phyloP scores from a whole-genome alignment of 1,140 invertebrate species.

The Megalonaias nervosa region DNA sequence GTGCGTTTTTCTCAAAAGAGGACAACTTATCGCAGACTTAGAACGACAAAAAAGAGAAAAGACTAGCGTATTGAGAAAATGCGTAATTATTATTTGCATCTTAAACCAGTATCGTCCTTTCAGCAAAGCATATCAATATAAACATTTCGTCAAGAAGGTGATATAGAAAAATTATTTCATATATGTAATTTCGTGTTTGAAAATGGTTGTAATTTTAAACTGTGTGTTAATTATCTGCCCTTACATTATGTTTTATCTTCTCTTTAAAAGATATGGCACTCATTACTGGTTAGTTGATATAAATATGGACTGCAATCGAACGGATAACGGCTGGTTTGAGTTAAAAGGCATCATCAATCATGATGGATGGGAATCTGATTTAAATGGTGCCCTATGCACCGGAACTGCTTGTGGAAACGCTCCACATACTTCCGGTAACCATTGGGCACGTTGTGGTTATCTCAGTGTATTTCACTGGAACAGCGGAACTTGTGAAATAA shows the following conservation, averaged over 20 bases:
- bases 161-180: too few relatives aligned
- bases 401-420: slow-evolving; percentile 60
- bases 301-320: slow-evolving; percentile 73
- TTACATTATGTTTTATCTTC: neutral
- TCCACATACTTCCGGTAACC: slow-evolving; percentile 66
- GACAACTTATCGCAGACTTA: too few relatives aligned
- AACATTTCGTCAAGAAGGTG: too few relatives aligned
- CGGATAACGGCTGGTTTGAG: slow-evolving; percentile 73
- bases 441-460: slow-evolving; percentile 71
- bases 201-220: too few relatives aligned
- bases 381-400: slow-evolving; percentile 44
- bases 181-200: too few relatives aligned
- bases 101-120: too few relatives aligned
- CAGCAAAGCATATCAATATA: too few relatives aligned
- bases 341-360: slow-evolving; percentile 67
- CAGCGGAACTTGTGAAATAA: slow-evolving; percentile 60
- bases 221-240: too few relatives aligned
- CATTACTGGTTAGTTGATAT: slow-evolving; percentile 74
- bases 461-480: slow-evolving; percentile 71
- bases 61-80: too few relatives aligned
- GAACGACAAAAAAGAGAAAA: too few relatives aligned
- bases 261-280: slow-evolving; percentile 63
- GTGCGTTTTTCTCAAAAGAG: too few relatives aligned
- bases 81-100: too few relatives aligned
- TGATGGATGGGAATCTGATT: slow-evolving; percentile 63